phyloP scores from a whole-genome alignment of 2,113 vertebrate species.

The Mesembrinibis cayennensis region DNA sequence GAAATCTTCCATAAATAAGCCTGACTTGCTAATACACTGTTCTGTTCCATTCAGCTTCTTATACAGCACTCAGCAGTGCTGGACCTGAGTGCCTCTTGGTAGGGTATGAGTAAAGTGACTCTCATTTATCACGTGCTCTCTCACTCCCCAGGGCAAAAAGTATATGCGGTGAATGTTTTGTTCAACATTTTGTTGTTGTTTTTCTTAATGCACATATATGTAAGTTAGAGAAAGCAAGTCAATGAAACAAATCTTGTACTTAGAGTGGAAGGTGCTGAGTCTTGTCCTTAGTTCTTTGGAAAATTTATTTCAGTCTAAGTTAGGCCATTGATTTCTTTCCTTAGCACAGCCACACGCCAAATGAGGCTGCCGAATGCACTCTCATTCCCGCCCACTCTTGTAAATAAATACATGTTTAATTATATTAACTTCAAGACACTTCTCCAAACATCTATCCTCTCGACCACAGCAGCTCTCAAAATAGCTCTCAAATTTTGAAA shows the following conservation, averaged over 20 bases:
- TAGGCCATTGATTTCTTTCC: background rate
- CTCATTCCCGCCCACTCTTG: background rate
- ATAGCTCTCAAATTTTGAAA: background rate
- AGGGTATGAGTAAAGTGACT: background rate
- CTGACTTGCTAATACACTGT: background rate
- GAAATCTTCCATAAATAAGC: background rate
- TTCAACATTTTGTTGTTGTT: background rate
- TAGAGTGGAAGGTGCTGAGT: background rate
- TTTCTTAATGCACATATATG: background rate
- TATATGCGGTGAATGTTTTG: background rate
- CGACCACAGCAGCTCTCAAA: background rate
- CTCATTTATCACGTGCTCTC: background rate
- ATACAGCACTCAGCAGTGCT: background rate
- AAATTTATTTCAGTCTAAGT: background rate
- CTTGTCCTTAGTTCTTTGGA: background rate
- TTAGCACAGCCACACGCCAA: background rate
- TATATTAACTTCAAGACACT: conserved; percentile 16
- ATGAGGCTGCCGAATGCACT: background rate
- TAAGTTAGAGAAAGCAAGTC: background rate
- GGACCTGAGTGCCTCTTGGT: background rate
- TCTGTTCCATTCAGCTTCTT: background rate
- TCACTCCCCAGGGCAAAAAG: background rate
- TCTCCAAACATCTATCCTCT: background rate
- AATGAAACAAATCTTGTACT: background rate
- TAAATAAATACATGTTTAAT: conserved; percentile 2